Evolutionary conservation across 2,888 invertebrate genomes (phyloP).

Genomic region (Hydrotaea diabolus): DNA sequence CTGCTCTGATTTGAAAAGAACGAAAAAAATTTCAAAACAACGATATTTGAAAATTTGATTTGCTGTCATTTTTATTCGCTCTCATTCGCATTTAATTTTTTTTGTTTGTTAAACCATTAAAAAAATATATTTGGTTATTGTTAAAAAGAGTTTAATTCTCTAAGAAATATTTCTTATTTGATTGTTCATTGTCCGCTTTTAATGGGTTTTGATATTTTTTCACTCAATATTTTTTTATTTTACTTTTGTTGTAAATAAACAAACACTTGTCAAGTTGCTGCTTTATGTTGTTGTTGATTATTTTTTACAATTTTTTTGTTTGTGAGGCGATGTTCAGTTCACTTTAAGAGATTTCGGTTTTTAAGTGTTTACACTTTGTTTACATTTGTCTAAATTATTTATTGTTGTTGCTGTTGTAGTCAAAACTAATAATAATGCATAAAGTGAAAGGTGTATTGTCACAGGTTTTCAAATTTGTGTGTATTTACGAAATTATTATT

Average conservation of each 20-base stretch:
- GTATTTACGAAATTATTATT: conserved; percentile 7
- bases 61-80: not conserved
- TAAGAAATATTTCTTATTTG: not conserved
- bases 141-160: not conserved
- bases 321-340: not conserved
- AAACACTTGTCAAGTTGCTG: not conserved
- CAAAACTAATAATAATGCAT: conserved; percentile 16
- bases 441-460: conserved; percentile 57
- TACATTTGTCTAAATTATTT: conserved; percentile 30
- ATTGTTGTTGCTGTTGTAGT: not conserved
- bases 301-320: conserved; percentile 7
- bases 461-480: not conserved
- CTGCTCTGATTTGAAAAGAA: not conserved
- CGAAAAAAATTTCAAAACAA: not conserved
- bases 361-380: conserved; percentile 34
- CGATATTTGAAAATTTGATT: not conserved
- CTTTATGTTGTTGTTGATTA: not conserved
- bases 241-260: not conserved
- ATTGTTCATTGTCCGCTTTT: not conserved
- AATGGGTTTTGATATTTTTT: too few relatives aligned
- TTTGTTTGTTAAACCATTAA: conserved; percentile 16
- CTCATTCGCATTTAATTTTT: not conserved
- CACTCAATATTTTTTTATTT: not conserved
- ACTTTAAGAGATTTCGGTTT: not conserved
- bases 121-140: conserved; percentile 19